phyloP scores from a whole-genome alignment of 2,797 vertebrate species.

The Chrysocyon brachyurus region DNA sequence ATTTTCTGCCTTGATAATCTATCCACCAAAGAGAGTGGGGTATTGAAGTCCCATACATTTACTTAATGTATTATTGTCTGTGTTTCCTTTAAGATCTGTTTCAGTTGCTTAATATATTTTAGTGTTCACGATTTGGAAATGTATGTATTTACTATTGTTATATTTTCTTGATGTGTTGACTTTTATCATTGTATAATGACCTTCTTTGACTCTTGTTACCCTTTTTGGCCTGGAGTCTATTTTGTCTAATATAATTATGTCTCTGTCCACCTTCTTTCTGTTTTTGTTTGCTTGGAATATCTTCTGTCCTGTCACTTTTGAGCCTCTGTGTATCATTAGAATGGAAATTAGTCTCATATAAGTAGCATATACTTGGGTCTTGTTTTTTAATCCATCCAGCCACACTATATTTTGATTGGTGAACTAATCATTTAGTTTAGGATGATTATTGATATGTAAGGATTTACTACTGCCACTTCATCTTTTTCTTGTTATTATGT shows the following conservation, averaged over 20 bases:
- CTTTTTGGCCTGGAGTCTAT: not conserved
- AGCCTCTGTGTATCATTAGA: not conserved
- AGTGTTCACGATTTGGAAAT: not conserved
- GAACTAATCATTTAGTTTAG: not conserved
- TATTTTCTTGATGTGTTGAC: not conserved
- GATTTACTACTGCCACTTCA: not conserved
- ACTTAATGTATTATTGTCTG: not conserved
- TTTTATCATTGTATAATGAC: not conserved
- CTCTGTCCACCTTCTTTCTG: not conserved
- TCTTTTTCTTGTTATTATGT: not conserved
- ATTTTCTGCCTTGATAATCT: not conserved
- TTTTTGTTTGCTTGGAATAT: not conserved
- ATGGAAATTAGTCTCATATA: not conserved
- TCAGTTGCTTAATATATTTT: not conserved
- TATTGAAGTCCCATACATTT: not conserved
- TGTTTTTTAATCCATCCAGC: not conserved
- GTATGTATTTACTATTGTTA: not conserved
- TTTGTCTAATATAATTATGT: not conserved
- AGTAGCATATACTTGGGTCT: not conserved
- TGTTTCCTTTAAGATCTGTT: not conserved
- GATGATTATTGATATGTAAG: not conserved
- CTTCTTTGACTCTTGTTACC: not conserved
- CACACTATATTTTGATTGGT: not conserved
- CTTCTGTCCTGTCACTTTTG: not conserved
- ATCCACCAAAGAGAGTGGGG: not conserved